Evolutionary conservation across 2,113 vertebrate genomes (phyloP).

Genomic region (Catagonus wagneri): DNA sequence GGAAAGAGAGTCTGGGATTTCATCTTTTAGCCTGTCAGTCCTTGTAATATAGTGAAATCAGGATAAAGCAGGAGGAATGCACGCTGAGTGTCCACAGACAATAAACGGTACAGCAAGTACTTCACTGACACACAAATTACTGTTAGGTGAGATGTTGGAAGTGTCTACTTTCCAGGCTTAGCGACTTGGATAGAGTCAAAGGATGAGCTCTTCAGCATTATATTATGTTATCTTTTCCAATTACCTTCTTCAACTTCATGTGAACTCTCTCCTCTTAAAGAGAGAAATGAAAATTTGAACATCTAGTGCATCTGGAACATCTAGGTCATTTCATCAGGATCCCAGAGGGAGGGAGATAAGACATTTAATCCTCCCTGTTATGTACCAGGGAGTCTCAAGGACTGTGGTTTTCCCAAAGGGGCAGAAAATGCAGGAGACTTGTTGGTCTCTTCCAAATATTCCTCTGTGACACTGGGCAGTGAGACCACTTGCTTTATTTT

Average conservation of each 20-base stretch:
- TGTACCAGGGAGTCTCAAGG: not conserved
- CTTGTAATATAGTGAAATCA: not conserved
- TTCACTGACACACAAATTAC: not conserved
- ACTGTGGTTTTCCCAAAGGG: not conserved
- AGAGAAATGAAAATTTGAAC: not conserved
- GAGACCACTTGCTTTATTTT: not conserved
- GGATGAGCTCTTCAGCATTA: not conserved
- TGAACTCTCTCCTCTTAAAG: not conserved
- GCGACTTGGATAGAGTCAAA: not conserved
- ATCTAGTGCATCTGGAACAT: not conserved
- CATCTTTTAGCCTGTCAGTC: not conserved
- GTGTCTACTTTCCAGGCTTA: not conserved
- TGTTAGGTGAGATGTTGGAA: accelerated
- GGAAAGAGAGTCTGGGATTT: not conserved
- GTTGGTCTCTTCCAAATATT: not conserved
- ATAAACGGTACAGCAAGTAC: no score
- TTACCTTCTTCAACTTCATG: not conserved
- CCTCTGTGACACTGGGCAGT: not conserved
- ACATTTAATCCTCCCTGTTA: not conserved
- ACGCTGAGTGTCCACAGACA: not conserved
- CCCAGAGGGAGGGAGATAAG: not conserved
- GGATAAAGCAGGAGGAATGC: not conserved
- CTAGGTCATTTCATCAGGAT: not conserved
- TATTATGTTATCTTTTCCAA: not conserved
- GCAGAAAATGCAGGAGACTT: not conserved